Evolutionary conservation across 2,113 vertebrate species (phyloP).

Genomic region (Salvelinus alpinus): DNA sequence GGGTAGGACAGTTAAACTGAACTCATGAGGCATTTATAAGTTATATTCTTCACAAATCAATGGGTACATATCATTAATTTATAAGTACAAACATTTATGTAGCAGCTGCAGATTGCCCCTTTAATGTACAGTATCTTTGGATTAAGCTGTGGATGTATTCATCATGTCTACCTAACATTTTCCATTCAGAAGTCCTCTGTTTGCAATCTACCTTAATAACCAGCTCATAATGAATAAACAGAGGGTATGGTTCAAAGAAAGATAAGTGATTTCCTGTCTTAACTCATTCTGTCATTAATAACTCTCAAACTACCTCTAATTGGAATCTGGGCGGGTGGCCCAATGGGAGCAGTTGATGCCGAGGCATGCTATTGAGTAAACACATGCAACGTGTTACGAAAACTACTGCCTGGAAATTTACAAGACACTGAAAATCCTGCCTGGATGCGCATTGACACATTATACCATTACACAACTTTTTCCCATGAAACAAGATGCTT

Average conservation of each 20-base stretch:
- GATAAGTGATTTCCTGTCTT: slow-evolving; percentile 51
- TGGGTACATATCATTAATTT: too few relatives aligned
- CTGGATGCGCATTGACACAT: slow-evolving; percentile 41
- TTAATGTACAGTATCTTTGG: background rate
- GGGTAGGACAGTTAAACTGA: too few relatives aligned
- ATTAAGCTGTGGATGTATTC: background rate
- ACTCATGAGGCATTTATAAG: too few relatives aligned
- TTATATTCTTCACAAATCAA: too few relatives aligned
- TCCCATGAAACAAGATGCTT: slow-evolving; percentile 48
- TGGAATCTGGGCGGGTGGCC: slow-evolving; percentile 49
- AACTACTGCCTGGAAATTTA: slow-evolving; percentile 65
- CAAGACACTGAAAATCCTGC: slow-evolving; percentile 64
- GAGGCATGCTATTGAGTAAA: slow-evolving; percentile 62
- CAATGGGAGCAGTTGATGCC: slow-evolving; percentile 41
- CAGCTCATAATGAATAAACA: background rate
- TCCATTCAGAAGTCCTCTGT: too few relatives aligned
- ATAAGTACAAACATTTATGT: too few relatives aligned
- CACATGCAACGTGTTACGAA: slow-evolving; percentile 54
- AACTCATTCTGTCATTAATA: slow-evolving; percentile 63
- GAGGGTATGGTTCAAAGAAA: slow-evolving; percentile 19
- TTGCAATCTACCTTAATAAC: too few relatives aligned
- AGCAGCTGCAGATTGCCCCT: background rate
- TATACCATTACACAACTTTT: slow-evolving; percentile 40
- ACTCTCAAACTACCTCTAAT: slow-evolving; percentile 59
- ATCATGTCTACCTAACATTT: background rate